Base-by-base conservation (phyloP, 2,797 vertebrate species). In the Leptatherina wallacei region DNA sequence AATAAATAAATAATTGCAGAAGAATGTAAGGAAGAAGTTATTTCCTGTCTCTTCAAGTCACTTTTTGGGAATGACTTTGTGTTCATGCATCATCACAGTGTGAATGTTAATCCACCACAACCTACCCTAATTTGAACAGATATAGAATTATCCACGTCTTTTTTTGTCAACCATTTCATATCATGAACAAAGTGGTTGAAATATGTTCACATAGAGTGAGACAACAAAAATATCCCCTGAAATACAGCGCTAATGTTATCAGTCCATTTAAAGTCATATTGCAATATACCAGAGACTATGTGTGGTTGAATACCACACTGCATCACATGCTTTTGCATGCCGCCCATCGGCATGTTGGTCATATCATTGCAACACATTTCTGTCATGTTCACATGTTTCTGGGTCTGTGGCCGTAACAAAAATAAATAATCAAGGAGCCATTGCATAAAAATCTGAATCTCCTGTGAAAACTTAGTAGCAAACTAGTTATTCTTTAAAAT, bases 1-100 rank as follows among this genome's bases (percentile, higher is more conserved):
- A 36, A 2, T 3, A 32, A 32, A 32, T 32, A 10, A 35, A 10
- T 9, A 35, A 35, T 35, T 35, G 7, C 35, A 35, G 35, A 8
- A 74, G 29, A 80, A 63, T 69, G 30, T 54, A 69, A 75, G 44
- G 59, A 44, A 66, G 64, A 22, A 61, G 24, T 76, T 57, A 42
- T 63, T 83, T 81, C 67, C 70, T 76, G 62, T 73, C 55, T 73
- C 44, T 55, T 57, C 30, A 60, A 18, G 51, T 27, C n/a, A 62
- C 70, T 79, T 82, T 70, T 70, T 77, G 38, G 14, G 2, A 59
- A 58, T 83, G 22, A 61, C 54, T 7, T 3, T 44, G 52, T 52
- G 40, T 70, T 73, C 9, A 40, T 44, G 76, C 24, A 27, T 66
- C 27, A 24, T 65, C 35, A 65, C 60, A 61, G 33, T 73, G 20